Evolutionary conservation across 2,888 invertebrate genomes (phyloP).

Genomic region (Volucella bombylans): DNA sequence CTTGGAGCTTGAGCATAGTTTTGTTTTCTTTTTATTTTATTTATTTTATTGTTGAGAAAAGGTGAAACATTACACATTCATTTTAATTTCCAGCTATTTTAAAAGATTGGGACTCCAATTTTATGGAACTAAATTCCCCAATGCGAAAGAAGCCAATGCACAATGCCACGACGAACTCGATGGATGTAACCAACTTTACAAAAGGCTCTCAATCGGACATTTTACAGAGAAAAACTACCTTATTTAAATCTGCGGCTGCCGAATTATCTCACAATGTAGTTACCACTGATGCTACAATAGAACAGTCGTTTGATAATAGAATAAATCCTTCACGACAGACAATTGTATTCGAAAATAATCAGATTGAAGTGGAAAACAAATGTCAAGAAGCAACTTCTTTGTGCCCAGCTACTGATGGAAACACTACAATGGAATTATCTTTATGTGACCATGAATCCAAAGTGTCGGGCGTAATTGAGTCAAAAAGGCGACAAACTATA

Average conservation of each 20-base stretch:
- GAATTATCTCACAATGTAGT: slow-evolving; percentile 12
- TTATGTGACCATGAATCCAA: not conserved
- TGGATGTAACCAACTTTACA: slow-evolving; percentile 25
- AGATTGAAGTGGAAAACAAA: slow-evolving; percentile 24
- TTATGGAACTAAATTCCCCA: slow-evolving; percentile 47
- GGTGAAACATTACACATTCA: too few species aligned
- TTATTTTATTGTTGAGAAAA: not conserved
- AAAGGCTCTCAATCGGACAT: not conserved
- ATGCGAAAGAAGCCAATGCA: slow-evolving; percentile 59
- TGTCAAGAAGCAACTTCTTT: not conserved
- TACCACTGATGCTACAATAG: not conserved
- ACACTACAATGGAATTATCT: slow-evolving; percentile 48
- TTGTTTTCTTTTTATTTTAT: not conserved
- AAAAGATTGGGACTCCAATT: not conserved
- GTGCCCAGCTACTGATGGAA: slow-evolving; percentile 4
- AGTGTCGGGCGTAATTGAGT: not conserved
- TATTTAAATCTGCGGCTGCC: slow-evolving; percentile 7
- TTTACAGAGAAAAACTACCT: slow-evolving; percentile 21
- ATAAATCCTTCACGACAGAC: slow-evolving; percentile 8
- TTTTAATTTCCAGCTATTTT: slow-evolving; percentile 19
- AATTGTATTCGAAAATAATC: slow-evolving; percentile 39
- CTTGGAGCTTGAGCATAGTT: not conserved
- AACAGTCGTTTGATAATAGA: slow-evolving; percentile 8
- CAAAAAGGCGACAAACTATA: too few species aligned
- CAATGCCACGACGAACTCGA: slow-evolving; percentile 16